Evolutionary conservation across 2,113 vertebrate genomes (phyloP).

Genomic region (Hippocampus abdominalis): DNA sequence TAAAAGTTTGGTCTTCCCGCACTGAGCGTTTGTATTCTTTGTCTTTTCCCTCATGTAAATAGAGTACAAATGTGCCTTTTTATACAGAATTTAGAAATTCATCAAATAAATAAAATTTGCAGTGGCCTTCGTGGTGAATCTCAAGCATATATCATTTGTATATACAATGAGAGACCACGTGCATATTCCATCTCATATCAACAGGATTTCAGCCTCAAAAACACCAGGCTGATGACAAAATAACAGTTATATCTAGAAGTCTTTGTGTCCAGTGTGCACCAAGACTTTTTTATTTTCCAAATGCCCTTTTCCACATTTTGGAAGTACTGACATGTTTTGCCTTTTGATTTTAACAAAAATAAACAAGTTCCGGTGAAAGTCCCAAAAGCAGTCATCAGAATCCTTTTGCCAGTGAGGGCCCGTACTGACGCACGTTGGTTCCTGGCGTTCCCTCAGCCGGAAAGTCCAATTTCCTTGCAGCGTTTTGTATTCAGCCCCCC

Average conservation of each 20-base stretch:
- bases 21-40: conserved; percentile 55
- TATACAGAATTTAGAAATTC: conserved; percentile 76
- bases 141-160: conserved; percentile 48
- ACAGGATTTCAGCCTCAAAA: conserved; percentile 57
- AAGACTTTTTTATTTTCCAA: conserved; percentile 41
- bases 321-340: conserved; percentile 41
- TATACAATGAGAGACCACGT: conserved; percentile 47
- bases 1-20: conserved; percentile 48
- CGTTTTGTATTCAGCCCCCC: conserved; percentile 50
- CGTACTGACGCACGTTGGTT: conserved; percentile 36
- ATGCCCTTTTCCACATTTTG: conserved; percentile 70
- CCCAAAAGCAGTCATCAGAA: conserved; percentile 39
- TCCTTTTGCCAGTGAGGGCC: conserved; percentile 30
- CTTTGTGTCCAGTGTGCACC: conserved; percentile 54
- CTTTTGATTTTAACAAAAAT: conserved; percentile 49
- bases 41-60: conserved; percentile 69
- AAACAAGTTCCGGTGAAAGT: conserved; percentile 36
- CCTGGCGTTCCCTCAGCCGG: conserved; percentile 51
- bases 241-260: conserved; percentile 32
- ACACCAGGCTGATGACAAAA: conserved; percentile 36
- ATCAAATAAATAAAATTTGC: conserved; percentile 78
- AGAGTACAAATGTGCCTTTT: conserved; percentile 67
- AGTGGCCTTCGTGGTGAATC: conserved; percentile 71
- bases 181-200: conserved; percentile 67
- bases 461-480: conserved; percentile 48